Conservation (phyloP, 2,888 invertebrate genomes). For the Linnaemya vulpina region DNA sequence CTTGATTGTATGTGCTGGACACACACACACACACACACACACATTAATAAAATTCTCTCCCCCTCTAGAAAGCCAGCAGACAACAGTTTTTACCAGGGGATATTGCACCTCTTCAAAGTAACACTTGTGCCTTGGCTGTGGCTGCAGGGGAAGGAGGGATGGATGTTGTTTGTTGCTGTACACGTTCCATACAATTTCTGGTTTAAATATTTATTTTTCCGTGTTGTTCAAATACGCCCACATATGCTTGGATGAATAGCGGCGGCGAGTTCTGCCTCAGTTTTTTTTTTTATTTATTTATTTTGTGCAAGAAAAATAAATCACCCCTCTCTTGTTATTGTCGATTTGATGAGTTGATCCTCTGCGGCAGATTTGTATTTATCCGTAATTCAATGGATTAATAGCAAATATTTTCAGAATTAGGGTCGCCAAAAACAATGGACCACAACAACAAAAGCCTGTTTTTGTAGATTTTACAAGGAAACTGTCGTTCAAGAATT, state of each 20-base stretch:
- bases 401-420: slow-evolving; percentile 62
- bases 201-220: slow-evolving; percentile 49
- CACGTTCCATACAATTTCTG: slow-evolving; percentile 28
- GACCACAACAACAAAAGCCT: slow-evolving; percentile 38
- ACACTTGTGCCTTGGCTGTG: background rate
- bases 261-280: slow-evolving; percentile 6
- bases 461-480: background rate
- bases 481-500: background rate
- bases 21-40: too few species aligned
- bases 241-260: slow-evolving; percentile 40
- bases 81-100: background rate
- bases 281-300: slow-evolving; percentile 21
- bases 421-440: slow-evolving; percentile 36
- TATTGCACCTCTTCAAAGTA: slow-evolving; percentile 8
- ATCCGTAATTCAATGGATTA: slow-evolving; percentile 54
- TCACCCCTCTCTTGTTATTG: slow-evolving; percentile 35
- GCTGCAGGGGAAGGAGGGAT: background rate
- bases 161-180: slow-evolving; percentile 25
- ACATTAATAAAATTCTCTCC: background rate
- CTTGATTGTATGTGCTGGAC: background rate
- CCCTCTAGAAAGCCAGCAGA: background rate
- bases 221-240: slow-evolving; percentile 42
- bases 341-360: slow-evolving; percentile 19
- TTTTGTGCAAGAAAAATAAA: slow-evolving; percentile 21
- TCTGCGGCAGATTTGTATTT: background rate